Conservation (phyloP, 2,797 vertebrate genomes). For the Pangasius macronema region DNA sequence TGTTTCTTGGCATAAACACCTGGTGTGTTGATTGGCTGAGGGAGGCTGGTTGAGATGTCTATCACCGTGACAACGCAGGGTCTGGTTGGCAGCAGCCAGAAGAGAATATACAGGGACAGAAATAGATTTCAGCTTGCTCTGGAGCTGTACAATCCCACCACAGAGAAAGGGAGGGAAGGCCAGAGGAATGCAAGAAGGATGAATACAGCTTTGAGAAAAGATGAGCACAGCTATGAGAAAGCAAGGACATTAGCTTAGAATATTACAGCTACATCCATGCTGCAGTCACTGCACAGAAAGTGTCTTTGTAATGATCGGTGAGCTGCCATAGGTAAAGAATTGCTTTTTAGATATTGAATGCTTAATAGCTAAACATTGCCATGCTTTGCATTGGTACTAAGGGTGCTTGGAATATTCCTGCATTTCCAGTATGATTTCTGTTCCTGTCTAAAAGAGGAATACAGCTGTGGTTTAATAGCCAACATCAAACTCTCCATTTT, state of each 20-base stretch:
- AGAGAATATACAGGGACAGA: constrained; percentile 63
- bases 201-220: constrained; percentile 64
- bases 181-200: constrained; percentile 66
- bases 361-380: background rate
- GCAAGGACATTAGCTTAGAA: constrained; percentile 72
- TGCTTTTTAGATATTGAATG: constrained; percentile 3
- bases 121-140: constrained; percentile 65
- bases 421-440: constrained; percentile 27
- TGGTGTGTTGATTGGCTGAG: constrained; percentile 55
- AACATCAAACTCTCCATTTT: constrained; percentile 28
- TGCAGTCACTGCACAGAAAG: background rate
- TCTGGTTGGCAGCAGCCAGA: constrained; percentile 54
- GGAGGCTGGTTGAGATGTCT: constrained; percentile 58
- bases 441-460: constrained; percentile 24
- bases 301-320: constrained; percentile 12
- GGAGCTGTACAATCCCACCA: constrained; percentile 56
- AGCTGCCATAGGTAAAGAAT: background rate
- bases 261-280: constrained; percentile 56
- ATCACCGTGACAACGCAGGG: constrained; percentile 57
- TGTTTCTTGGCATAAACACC: constrained; percentile 63
- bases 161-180: constrained; percentile 57
- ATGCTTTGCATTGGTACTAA: background rate
- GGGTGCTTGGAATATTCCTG: background rate
- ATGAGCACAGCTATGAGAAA: constrained; percentile 73
- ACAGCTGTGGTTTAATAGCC: constrained; percentile 24